A percentile compares a stretch with the other conserved stretches of the same genome.
These are phyloP conservation scores for Invenusta paracnida DNA, from an alignment of 2,888 invertebrate genomes.

Conservation along the genomic window DNA sequence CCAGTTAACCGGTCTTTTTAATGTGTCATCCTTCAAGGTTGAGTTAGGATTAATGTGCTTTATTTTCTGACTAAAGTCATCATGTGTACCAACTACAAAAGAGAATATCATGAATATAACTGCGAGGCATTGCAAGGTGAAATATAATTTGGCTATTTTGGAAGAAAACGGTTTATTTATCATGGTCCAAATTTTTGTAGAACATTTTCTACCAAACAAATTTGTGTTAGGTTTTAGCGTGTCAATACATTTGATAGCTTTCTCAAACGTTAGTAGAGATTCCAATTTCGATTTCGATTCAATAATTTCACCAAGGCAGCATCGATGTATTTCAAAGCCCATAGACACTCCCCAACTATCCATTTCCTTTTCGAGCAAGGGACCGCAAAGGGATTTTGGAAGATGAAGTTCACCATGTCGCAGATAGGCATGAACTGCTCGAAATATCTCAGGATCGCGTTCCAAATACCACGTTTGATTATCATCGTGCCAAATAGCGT, in stretches of 20 bases:
- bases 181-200: neutral
- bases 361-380: slow-evolving; percentile 26
- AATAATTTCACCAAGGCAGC: slow-evolving; percentile 19
- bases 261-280: slow-evolving; percentile 3
- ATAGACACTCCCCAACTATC: slow-evolving; percentile 27
- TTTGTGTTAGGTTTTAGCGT: too few relatives aligned
- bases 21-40: neutral
- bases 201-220: neutral
- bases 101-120: neutral
- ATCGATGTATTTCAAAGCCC: slow-evolving; percentile 24
- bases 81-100: neutral
- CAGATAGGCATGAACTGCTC: slow-evolving; percentile 14
- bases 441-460: neutral
- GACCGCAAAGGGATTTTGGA: slow-evolving; percentile 24
- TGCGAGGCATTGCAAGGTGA: neutral
- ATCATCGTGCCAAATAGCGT: neutral
- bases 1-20: neutral
- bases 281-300: slow-evolving; percentile 31
- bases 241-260: neutral
- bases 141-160: neutral
- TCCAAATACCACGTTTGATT: neutral
- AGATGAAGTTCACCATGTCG: slow-evolving; percentile 16
- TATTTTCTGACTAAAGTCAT: neutral
- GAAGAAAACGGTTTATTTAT: neutral
- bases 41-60: neutral